phyloP scores from a whole-genome alignment of 2,888 invertebrate genomes.

The Drosophila flavopinicola region DNA sequence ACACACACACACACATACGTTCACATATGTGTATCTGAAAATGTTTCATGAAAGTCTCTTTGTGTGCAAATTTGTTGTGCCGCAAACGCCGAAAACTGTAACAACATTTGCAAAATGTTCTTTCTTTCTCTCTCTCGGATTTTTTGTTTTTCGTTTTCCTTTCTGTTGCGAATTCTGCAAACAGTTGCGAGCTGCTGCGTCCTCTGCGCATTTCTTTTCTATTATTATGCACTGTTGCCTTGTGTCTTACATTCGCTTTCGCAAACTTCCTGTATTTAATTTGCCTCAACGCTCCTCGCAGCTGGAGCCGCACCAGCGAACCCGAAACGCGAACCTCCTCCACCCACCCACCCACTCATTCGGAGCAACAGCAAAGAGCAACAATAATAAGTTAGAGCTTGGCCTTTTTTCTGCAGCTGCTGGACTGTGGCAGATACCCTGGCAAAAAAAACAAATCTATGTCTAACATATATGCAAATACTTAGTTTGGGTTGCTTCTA shows the following conservation, averaged over 20 bases:
- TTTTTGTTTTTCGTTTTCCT: not conserved
- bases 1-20: conserved; percentile 1
- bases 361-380: conserved; percentile 41
- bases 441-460: not conserved
- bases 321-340: conserved; percentile 30
- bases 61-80: conserved; percentile 60
- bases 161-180: conserved; percentile 30
- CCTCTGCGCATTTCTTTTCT: conserved; percentile 54
- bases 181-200: conserved; percentile 41
- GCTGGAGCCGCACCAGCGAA: conserved; percentile 45
- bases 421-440: conserved; percentile 17
- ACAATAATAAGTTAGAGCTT: conserved; percentile 46
- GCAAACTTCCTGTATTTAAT: conserved; percentile 72
- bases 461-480: too few species aligned
- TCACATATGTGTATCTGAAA: conserved; percentile 30
- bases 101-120: conserved; percentile 48
- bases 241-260: conserved; percentile 41
- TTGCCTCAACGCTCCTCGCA: conserved; percentile 52
- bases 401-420: not conserved
- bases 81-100: conserved; percentile 41
- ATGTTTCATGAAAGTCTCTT: conserved; percentile 57
- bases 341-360: not conserved
- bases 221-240: conserved; percentile 62
- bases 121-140: not conserved
- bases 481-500: too few species aligned